Evolutionary conservation across 2,888 invertebrate species (phyloP).

Genomic region (Pseudococcus jackbeardsleyi): DNA sequence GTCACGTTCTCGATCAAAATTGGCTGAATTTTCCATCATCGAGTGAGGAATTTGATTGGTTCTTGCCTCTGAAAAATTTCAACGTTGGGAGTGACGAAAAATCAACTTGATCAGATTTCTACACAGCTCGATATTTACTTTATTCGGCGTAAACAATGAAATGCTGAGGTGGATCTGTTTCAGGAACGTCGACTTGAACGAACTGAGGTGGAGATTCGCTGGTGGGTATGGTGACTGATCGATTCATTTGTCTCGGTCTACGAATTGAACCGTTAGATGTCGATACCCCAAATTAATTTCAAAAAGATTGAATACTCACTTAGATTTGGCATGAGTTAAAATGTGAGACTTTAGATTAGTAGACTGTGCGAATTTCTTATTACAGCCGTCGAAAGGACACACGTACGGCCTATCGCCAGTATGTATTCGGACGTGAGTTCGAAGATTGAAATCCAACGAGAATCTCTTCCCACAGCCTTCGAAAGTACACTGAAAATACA

Average conservation of each 20-base stretch:
- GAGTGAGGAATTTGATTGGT: too few species aligned
- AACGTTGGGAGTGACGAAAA: background rate
- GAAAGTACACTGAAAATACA: constrained; percentile 82
- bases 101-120: too few species aligned
- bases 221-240: constrained; percentile 43
- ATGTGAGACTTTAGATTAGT: constrained; percentile 99
- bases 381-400: constrained; percentile 98
- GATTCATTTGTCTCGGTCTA: constrained; percentile 61
- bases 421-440: constrained; percentile 98
- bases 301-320: constrained; percentile 75
- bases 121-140: constrained; percentile 20
- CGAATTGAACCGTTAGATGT: background rate
- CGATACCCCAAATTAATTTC: background rate
- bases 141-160: constrained; percentile 90
- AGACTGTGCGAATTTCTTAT: constrained; percentile 98
- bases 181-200: constrained; percentile 81
- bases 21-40: background rate
- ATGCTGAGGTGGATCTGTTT: constrained; percentile 78
- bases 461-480: constrained; percentile 98
- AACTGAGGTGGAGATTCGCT: constrained; percentile 71
- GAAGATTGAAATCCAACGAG: constrained; percentile 94
- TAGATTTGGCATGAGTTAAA: constrained; percentile 97
- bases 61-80: background rate
- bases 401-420: constrained; percentile 98
- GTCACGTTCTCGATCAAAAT: constrained; percentile 6